Percentiles rank a stretch among this genome's conserved stretches.
Conservation (phyloP, 2,888 invertebrate genomes). For the Phengaris alcon region DNA sequence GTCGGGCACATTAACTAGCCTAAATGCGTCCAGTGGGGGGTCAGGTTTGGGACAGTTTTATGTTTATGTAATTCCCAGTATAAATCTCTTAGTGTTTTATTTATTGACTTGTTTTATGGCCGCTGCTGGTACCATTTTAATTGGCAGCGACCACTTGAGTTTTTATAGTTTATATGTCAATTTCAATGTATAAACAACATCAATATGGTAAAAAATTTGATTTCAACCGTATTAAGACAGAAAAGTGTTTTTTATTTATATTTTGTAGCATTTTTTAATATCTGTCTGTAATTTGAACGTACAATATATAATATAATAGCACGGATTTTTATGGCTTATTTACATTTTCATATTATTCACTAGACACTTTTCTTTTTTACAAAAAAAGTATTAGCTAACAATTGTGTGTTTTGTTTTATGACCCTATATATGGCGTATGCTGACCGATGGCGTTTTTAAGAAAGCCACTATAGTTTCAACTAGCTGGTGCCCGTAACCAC, state of each 20-base stretch:
- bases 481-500: too few species aligned
- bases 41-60: conserved; percentile 11
- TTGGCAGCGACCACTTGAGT: conserved; percentile 10
- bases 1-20: not conserved
- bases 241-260: too few species aligned
- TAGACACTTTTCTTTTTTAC: conserved; percentile 7
- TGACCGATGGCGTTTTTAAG: too few species aligned
- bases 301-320: too few species aligned
- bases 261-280: too few species aligned
- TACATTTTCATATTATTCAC: not conserved
- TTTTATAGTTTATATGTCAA: conserved; percentile 30
- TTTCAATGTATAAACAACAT: conserved; percentile 31
- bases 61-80: conserved; percentile 3
- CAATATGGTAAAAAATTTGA: not conserved
- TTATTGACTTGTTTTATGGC: conserved; percentile 10
- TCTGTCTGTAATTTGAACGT: too few species aligned
- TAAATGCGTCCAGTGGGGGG: not conserved
- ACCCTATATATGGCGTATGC: too few species aligned
- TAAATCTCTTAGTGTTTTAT: conserved; percentile 13
- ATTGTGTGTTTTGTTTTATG: too few species aligned
- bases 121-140: conserved; percentile 20
- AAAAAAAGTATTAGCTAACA: too few species aligned
- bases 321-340: too few species aligned
- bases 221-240: not conserved
- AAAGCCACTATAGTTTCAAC: not conserved